phyloP scores from a whole-genome alignment of 2,888 invertebrate species.

The Margaritifera margaritifera region DNA sequence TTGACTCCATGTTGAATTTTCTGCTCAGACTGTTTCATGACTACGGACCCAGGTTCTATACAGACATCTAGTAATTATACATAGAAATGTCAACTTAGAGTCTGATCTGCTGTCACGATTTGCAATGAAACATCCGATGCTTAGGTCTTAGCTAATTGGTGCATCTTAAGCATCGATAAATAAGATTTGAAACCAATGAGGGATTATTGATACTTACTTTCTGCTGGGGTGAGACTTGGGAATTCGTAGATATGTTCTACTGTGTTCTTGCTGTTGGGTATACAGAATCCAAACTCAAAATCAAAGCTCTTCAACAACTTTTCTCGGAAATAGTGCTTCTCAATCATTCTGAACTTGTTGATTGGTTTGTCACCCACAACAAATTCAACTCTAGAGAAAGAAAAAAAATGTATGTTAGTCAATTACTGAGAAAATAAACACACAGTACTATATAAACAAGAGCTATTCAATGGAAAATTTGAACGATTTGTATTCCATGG shows the following conservation, averaged over 20 bases:
- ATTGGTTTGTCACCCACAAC: conserved; percentile 94
- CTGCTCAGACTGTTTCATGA: too few relatives aligned
- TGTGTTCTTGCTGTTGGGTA: conserved; percentile 96
- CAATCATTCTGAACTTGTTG: conserved; percentile 97
- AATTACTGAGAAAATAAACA: conserved; percentile 1
- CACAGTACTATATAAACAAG: not conserved
- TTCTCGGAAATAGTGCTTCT: conserved; percentile 95
- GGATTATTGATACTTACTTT: conserved; percentile 80
- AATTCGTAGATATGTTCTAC: conserved; percentile 99
- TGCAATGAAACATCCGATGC: too few relatives aligned
- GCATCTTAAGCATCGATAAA: too few relatives aligned
- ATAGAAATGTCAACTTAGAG: too few relatives aligned
- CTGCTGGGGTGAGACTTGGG: conserved; percentile 87
- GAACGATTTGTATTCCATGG: too few relatives aligned
- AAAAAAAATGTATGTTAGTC: conserved; percentile 9
- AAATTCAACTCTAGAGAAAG: conserved; percentile 93
- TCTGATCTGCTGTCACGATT: too few relatives aligned
- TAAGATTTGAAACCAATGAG: not conserved
- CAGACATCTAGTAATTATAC: too few relatives aligned
- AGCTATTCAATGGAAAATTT: too few relatives aligned
- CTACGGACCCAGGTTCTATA: too few relatives aligned
- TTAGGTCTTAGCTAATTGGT: too few relatives aligned
- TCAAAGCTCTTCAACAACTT: conserved; percentile 96
- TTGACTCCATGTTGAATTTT: too few relatives aligned
- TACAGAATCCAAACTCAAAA: conserved; percentile 99